Base-by-base conservation (phyloP, 2,113 vertebrate species). In the Sapayoa aenigma region DNA sequence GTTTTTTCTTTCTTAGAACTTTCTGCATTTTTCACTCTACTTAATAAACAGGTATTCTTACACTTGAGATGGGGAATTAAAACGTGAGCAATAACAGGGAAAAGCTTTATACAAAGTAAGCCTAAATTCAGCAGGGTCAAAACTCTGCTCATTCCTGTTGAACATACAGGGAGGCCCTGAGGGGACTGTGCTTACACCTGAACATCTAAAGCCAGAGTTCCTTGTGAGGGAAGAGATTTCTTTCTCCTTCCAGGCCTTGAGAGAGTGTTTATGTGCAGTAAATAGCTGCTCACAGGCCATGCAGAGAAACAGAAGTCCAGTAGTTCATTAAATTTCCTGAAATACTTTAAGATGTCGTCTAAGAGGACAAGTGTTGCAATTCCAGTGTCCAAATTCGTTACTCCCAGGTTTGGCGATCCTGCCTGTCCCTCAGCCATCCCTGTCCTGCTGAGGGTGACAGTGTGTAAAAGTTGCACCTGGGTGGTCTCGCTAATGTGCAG, bases 21-120 rank as follows among this genome's bases (percentile, higher is more conserved):
- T 87, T 41, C 21, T 81, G 7, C 41, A 91, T 91, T 80, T 19
- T 90, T 86, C 25, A 25, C 49, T 79, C 39, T 94, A 35, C 95
- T 96, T 80, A 94, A 79, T 80, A 94, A 79, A 80, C 47, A 88
- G 71, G 22, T 84, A 39, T 58, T 84, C 71, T 94, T 87, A 62
- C 33, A 31, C 12, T 44, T 76, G 37, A 87, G 16, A 39, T 83
- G 66, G n/a, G 24, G 72, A 84, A 50, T 88, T 83, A 53, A n/a
- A 87, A 93, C 2, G 46, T 42, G 33, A 89, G 13, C 18, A 9
- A 20, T 87, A 68, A 77, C 5, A 39, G 30, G 53, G 24, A 56
- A 87, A 85, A 69, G 10, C 67, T 77, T 68, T 42, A 69, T 75
- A 41, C 47, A 76, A 62, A 94, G 50, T 49, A 52, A 60, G 18